These are phyloP conservation scores for Spodoptera frugiperda DNA, from an alignment of 1,140 invertebrate genomes.

Conservation along the genomic window DNA sequence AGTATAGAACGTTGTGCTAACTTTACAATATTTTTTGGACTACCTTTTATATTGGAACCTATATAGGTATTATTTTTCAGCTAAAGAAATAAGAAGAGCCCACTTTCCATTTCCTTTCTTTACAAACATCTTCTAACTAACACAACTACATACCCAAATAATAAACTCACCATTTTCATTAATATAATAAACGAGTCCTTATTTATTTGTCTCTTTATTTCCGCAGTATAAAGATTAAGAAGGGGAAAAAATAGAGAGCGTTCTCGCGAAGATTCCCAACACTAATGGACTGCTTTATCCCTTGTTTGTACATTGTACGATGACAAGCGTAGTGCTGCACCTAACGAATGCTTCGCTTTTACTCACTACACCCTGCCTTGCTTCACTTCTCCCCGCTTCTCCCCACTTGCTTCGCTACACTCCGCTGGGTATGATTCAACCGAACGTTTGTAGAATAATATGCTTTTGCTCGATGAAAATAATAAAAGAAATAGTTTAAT, in stretches of 20 bases:
- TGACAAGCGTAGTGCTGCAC: constrained; percentile 57
- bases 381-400: background rate
- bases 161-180: no score
- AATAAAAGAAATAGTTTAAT: constrained; percentile 19
- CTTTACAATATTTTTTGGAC: no score
- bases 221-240: constrained; percentile 10
- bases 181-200: background rate
- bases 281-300: constrained; percentile 69
- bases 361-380: background rate
- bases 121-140: no score
- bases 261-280: constrained; percentile 53
- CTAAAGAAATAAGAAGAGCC: no score
- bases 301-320: constrained; percentile 65
- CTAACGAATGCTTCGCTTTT: constrained; percentile 27
- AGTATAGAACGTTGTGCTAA: no score
- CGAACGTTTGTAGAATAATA: constrained; percentile 1
- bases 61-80: no score
- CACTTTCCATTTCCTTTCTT: no score
- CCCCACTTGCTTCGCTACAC: background rate
- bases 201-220: constrained; percentile 53
- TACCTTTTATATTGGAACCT: no score
- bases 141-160: no score
- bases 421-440: constrained; percentile 16
- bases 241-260: constrained; percentile 54
- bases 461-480: background rate